Conservation (phyloP, 2,797 vertebrate species). For the Chaetodon trifasciatus region DNA sequence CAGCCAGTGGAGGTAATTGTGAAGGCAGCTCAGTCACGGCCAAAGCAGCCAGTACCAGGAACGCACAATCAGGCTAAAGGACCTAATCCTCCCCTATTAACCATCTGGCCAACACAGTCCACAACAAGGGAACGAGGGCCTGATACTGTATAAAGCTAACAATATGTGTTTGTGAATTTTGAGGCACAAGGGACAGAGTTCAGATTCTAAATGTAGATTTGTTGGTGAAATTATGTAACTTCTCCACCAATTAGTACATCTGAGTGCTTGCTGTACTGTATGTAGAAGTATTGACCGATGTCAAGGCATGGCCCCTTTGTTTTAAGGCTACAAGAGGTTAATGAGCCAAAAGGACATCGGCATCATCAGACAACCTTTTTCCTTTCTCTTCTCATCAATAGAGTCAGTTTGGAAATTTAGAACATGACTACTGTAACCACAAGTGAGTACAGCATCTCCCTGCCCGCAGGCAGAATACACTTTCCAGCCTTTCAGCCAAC, state of each 20-base stretch:
- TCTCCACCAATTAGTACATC: constrained; percentile 23
- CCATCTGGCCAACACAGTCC: constrained; percentile 23
- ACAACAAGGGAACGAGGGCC: constrained; percentile 1
- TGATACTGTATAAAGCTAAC: constrained; percentile 12
- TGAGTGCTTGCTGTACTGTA: constrained; percentile 6
- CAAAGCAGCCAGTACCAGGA: constrained; percentile 55
- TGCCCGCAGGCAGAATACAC: constrained; percentile 37
- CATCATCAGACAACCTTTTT: constrained; percentile 40
- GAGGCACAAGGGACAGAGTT: constrained; percentile 8
- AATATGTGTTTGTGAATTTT: constrained; percentile 6
- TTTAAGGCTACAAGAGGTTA: constrained; percentile 42
- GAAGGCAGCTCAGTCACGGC: constrained; percentile 30
- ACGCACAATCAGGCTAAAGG: constrained; percentile 49
- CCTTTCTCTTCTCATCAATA: constrained; percentile 38
- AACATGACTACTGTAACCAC: constrained; percentile 50
- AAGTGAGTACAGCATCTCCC: constrained; percentile 48
- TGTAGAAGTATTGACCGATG: constrained; percentile 25
- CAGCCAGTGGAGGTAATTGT: constrained; percentile 10
- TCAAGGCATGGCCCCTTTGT: constrained; percentile 43
- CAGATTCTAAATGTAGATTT: constrained; percentile 25
- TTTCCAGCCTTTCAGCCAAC: constrained; percentile 56
- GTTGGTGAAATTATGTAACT: constrained; percentile 24
- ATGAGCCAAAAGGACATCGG: constrained; percentile 37
- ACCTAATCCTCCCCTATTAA: constrained; percentile 54
- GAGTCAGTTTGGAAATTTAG: constrained; percentile 45